Evolutionary conservation across 2,888 invertebrate species (phyloP), one percentile per base, ranked within the genome.

Genomic region (Drosophila imparisetae): DNA sequence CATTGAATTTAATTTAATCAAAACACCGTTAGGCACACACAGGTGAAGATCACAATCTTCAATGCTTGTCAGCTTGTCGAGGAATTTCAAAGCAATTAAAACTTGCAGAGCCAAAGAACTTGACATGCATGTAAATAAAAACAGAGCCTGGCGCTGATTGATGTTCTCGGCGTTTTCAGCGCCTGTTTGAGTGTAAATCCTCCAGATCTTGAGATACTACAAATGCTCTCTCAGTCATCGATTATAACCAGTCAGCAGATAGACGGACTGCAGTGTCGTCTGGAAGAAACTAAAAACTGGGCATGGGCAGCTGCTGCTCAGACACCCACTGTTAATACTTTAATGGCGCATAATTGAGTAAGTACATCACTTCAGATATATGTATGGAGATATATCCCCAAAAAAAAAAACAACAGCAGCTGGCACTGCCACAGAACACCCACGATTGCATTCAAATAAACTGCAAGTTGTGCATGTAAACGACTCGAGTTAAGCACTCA

Each of bases 61-160:
- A 61, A 52, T 65, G 49, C 71, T 50, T 70, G 81, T 75, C 78
- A 60, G 80, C 67, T 68, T 70, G 77, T 71, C 89, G 62, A 62
- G 75, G 78, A 66, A 81, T 87, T 89, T 78, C 78, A 74, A 83
- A 71, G 87, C 82, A 87, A 87, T 89, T 89, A 87, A 86, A 86
- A 86, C 42, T 32, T 32, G 55, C 30, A 52, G 27, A 42, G 52
- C 18, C 1, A 15, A 21, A 36, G 36, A 55, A 38, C 21, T 18
- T 34, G 49, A 11, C 36, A 27, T 34, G 11, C 32, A 34, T 54
- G 63, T 66, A 69, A 74, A 71, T 45, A 45, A 45, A 45, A 45
- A 7, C 59, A 75, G 40, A 59, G n/a, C 38, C 38, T 49, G 60
- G 30, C 58, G 29, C 72, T 86, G 84, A 89, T 81, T 70, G 79